These are phyloP conservation scores for Antennarius striatus DNA, from an alignment of 2,113 vertebrate genomes.

Conservation along the genomic window DNA sequence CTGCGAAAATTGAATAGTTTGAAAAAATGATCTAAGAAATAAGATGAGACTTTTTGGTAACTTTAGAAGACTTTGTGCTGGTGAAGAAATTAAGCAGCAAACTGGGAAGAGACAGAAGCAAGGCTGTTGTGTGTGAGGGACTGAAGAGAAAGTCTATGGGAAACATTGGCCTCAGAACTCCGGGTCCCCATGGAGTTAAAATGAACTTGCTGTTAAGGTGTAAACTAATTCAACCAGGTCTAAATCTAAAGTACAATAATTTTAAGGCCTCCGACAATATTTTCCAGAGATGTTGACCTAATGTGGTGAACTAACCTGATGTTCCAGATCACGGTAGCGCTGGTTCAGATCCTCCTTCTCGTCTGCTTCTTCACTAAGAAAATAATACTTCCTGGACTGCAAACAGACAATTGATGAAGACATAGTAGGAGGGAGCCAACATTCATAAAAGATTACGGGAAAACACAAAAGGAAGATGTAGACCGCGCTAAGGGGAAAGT, in stretches of 20 bases:
- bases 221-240: too few species aligned
- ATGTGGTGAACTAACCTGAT: slow-evolving; percentile 79
- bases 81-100: too few species aligned
- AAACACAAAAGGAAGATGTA: slow-evolving; percentile 16
- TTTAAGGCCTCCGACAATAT: background rate
- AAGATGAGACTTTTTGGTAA: too few species aligned
- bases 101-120: too few species aligned
- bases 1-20: too few species aligned
- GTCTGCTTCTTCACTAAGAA: slow-evolving; percentile 86
- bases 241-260: background rate
- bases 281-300: background rate
- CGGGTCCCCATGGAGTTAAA: too few species aligned
- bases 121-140: too few species aligned
- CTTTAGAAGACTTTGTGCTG: too few species aligned
- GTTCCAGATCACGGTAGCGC: slow-evolving; percentile 84
- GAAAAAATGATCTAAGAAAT: too few species aligned
- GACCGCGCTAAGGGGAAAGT: background rate
- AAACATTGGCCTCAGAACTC: too few species aligned
- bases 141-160: too few species aligned
- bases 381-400: slow-evolving; percentile 92
- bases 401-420: slow-evolving; percentile 17
- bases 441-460: slow-evolving; percentile 2
- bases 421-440: slow-evolving; percentile 2
- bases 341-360: slow-evolving; percentile 80
- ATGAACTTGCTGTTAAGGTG: too few species aligned